Evolutionary conservation across 2,797 vertebrate genomes (phyloP), one percentile per base, ranked within the genome.

Genomic region (Lithobates sylvaticus): DNA sequence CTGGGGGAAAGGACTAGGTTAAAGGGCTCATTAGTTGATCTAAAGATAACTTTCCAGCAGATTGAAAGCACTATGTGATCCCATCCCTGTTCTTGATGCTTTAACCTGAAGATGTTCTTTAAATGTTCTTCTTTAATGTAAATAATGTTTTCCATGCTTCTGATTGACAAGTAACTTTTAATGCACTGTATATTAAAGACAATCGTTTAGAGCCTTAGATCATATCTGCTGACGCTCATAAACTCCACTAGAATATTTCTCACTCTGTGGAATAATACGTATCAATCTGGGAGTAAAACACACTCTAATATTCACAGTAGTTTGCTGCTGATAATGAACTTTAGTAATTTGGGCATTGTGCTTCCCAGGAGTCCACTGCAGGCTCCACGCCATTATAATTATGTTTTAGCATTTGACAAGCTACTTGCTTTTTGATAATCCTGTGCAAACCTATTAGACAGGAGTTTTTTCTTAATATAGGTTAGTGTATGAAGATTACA

Each of bases 361-460:
- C 70, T 39, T 44, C 79, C 74, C 72, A 69, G 73, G 67, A 86
- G 39, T 76, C 71, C 10, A 47, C 50, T 83, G 76, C 79, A 81
- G 88, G 27, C 74, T 84, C 32, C 50, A 32, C 80, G 64, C 89
- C 64, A 50, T 72, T 74, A 86, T 82, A 54, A 44, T 54, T 85
- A 84, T 83, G 76, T 36, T 76, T 27, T 68, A 78, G 80, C 86
- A 76, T 88, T 88, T 89, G 71, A 86, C 0, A 5, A 79, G 32
- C 12, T 13, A 74, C 86, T 50, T 44, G 79, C 83, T 84, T 86
- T 81, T 86, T 84, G 85, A 88, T 76, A 88, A 83, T 87, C 87
- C 75, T 72, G 72, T 81, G 42, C 21, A 84, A 78, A 85, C 88
- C 86, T 80, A 88, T 80, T 89, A 89, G 88, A 83, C n/a, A 78